Evolutionary conservation across 2,888 invertebrate genomes (phyloP), one percentile per base, ranked within the genome.

Genomic region (Phengaris arion): DNA sequence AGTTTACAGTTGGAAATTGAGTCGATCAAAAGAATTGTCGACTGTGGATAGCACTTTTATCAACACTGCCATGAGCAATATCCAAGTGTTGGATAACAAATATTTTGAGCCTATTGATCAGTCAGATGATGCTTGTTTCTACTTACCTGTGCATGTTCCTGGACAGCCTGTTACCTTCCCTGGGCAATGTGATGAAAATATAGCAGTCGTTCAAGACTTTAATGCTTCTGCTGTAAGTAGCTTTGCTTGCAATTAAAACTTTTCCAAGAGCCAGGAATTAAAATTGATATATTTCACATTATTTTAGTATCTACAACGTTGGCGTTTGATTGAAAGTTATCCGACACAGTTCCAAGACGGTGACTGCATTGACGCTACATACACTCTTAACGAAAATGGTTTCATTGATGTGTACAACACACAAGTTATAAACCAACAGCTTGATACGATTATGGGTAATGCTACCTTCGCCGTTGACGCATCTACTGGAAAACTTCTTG

Each of bases 261-360:
- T 35, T 35, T 2, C 2, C 35, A 35, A 3, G 35, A 35, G 4
- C 35, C 3, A 3, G 35, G 1, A 35, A 35, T 35, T 2, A 35
- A 35, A 35, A 35, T 57, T 2, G 9, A 9, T 15, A 9, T 15
- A 9, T 57, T 57, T 22, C 9, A 22, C 22, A 9, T 74, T 74
- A 83, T 35, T 84, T 48, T 75, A 88, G 88, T 90, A 86, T 69
- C 2, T 79, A 12, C 88, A 87, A 9, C 84, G 81, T 13, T 96
- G 96, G 96, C 95, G 94, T 81, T 94, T 95, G 81, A 94, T 94
- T 13, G 94, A 95, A 80, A 93, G 94, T 79, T 96, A 96, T 81
- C 94, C 94, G 74, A 91, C 94, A 2, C 81, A 94, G 22, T 94
- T 94, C 80, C 94, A 96, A 88, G 89, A 85, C 0, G 95, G 95